Base-by-base conservation (phyloP, 2,797 vertebrate genomes). In the Neosalanx taihuensis region DNA sequence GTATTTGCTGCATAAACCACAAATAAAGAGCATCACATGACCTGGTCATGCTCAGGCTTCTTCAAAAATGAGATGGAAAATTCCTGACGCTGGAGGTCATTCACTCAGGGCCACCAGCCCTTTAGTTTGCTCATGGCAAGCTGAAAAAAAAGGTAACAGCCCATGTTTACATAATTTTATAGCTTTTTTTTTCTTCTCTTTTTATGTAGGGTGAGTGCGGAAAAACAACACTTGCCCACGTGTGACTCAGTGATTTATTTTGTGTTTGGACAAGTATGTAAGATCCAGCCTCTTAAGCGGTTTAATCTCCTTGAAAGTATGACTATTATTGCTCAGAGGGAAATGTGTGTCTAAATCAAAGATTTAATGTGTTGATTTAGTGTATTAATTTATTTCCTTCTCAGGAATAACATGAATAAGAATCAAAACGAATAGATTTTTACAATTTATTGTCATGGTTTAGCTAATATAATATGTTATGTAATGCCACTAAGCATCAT, bases 141-240 rank as follows among this genome's bases (percentile, higher is more conserved):
- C 75, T 81, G 81, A 86, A 86, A 87, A n/a, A n/a, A 64, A 86
- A 89, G 83, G 83, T 85, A 87, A 81, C 85, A 81, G 85, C 81
- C 84, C 82, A 73, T 88, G 89, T 88, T 91, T 88, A 88, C 82
- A 83, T 83, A 79, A 85, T 89, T 86, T 85, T 85, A 89, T 82
- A 84, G 87, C 77, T 85, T 83, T 51, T 84, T n/a, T 71, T 75
- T 61, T 87, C 23, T 18, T 64, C 5, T 68, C 35, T 62, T n/a
- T 70, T 66, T 58, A 83, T 86, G 81, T 87, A 60, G 49, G 76
- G 84, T 80, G 83, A 51, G 74, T 84, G 74, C 84, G 83, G 83
- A 82, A 83, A 90, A 88, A 84, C 80, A 86, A 81, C 75, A 79
- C 81, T 83, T 61, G 59, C 63, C 65, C 69, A 76, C 69, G 64